Conservation (phyloP, 2,888 invertebrate species). For the Xestia xanthographa region DNA sequence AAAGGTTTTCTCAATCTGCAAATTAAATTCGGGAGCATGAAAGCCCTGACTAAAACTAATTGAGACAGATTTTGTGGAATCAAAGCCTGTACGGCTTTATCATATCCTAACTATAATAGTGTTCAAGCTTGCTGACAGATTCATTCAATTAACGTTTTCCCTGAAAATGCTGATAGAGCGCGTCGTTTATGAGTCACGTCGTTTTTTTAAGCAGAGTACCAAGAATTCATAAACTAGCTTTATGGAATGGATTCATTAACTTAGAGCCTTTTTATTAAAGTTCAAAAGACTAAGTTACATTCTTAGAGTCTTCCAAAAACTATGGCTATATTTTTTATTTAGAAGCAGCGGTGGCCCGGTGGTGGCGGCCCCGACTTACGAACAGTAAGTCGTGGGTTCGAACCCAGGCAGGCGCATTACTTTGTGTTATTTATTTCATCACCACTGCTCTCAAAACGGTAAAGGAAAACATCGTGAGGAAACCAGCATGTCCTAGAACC, state of each 20-base stretch:
- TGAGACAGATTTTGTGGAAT: neutral
- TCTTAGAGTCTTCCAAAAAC: neutral
- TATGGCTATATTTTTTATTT: neutral
- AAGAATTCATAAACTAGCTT: conserved; percentile 20
- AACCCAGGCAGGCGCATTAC: no score
- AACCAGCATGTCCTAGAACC: no score
- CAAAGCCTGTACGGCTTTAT: neutral
- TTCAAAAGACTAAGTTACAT: conserved; percentile 3
- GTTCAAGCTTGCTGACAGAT: neutral
- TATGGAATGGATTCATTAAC: conserved; percentile 27
- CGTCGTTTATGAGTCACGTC: conserved; percentile 2
- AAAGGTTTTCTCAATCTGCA: neutral
- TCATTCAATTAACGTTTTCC: conserved; percentile 6
- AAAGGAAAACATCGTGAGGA: no score
- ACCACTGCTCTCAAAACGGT: no score
- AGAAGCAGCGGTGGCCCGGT: no score
- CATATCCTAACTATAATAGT: conserved; percentile 5
- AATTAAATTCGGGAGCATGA: neutral
- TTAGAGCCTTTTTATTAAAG: conserved; percentile 24
- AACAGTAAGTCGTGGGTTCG: no score
- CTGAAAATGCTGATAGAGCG: conserved; percentile 3
- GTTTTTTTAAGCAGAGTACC: conserved; percentile 7
- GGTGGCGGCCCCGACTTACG: no score
- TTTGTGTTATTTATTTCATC: no score
- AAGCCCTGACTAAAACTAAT: neutral